Percentiles rank a stretch among this genome's conserved stretches.
Conservation (phyloP, 2,797 vertebrate genomes). For the Chrysocyon brachyurus region DNA sequence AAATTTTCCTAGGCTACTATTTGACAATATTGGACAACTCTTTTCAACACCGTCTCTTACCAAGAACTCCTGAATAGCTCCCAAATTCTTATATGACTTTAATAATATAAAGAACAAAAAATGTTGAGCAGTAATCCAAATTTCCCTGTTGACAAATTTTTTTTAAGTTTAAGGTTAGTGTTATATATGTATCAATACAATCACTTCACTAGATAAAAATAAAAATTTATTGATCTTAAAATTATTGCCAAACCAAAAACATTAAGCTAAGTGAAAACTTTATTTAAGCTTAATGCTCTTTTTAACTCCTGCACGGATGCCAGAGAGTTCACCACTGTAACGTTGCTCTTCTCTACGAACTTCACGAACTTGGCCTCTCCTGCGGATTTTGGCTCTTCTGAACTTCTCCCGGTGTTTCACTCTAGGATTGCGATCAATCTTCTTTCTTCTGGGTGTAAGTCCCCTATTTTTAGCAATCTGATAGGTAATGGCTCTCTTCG, state of each 20-base stretch:
- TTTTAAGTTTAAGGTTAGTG: conserved; percentile 38
- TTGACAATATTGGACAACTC: not conserved
- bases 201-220: not conserved
- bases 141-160: not conserved
- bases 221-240: conserved; percentile 83
- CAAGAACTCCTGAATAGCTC: not conserved
- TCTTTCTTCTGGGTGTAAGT: conserved; percentile 97
- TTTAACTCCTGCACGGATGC: conserved; percentile 97
- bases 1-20: not conserved
- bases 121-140: not conserved
- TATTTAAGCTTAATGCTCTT: conserved; percentile 96
- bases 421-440: conserved; percentile 97
- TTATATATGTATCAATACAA: not conserved
- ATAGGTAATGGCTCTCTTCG: conserved; percentile 97
- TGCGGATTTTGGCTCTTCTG: conserved; percentile 95
- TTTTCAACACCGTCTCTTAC: not conserved
- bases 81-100: conserved; percentile 13
- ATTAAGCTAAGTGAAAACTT: conserved; percentile 30
- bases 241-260: fast-evolving
- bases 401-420: conserved; percentile 98
- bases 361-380: conserved; percentile 96
- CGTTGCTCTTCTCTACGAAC: conserved; percentile 92
- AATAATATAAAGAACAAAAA: not conserved
- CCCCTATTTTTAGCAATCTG: conserved; percentile 99
- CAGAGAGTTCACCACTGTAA: conserved; percentile 95